These are phyloP conservation scores for Apotomis turbidana DNA, from an alignment of 2,888 invertebrate genomes.

Conservation along the genomic window DNA sequence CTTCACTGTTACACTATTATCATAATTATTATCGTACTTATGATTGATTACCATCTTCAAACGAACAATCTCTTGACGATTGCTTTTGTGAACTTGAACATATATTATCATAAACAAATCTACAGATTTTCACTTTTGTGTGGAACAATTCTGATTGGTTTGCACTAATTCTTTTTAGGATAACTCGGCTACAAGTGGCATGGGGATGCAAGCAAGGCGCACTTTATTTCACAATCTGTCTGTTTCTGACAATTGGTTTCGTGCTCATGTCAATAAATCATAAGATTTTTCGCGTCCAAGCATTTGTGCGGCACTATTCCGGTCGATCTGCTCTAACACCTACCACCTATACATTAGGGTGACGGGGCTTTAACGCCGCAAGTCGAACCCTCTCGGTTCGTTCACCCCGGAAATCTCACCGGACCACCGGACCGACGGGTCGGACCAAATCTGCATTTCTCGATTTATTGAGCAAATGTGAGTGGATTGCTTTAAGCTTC, in stretches of 20 bases:
- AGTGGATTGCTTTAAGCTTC: background rate
- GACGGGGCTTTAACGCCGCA: background rate
- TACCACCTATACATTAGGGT: slow-evolving; percentile 20
- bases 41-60: no score
- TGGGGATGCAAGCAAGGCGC: no score
- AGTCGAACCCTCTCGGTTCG: slow-evolving; percentile 24
- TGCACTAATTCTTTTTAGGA: background rate
- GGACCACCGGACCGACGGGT: background rate
- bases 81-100: no score
- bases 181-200: no score
- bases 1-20: no score
- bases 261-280: background rate
- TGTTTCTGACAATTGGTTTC: no score
- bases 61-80: no score
- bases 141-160: background rate
- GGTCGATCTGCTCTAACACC: slow-evolving; percentile 13
- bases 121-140: no score
- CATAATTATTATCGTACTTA: no score
- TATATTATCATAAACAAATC: no score
- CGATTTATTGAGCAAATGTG: background rate
- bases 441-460: slow-evolving; percentile 16
- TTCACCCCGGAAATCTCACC: slow-evolving; percentile 4
- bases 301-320: slow-evolving; percentile 4
- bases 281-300: background rate
- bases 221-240: no score